Evolutionary conservation across 2,797 vertebrate species (phyloP).

Genomic region (Odontamblyopus lacepedii): DNA sequence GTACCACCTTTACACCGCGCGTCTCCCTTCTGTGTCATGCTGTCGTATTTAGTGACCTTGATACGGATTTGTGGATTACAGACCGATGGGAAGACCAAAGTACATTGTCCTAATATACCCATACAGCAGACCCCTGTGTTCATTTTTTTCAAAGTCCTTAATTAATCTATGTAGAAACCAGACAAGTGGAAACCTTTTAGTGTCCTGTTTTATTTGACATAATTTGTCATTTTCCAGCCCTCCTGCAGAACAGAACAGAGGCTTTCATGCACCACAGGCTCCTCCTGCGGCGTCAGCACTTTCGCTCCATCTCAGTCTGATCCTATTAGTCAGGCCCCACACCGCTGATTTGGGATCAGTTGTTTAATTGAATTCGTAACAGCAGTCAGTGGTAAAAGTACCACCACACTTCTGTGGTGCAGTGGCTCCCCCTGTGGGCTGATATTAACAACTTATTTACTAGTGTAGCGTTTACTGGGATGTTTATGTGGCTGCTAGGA

Average conservation of each 20-base stretch:
- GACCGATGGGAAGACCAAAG: slow-evolving; percentile 73
- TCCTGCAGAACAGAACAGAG: slow-evolving; percentile 28
- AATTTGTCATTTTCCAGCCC: slow-evolving; percentile 32
- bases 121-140: slow-evolving; percentile 7
- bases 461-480: background rate
- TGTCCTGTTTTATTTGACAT: slow-evolving; percentile 5
- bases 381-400: slow-evolving; percentile 11
- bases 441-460: slow-evolving; percentile 7
- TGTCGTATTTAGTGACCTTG: slow-evolving; percentile 73
- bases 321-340: slow-evolving; percentile 73
- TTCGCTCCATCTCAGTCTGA: slow-evolving; percentile 67
- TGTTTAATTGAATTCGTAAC: slow-evolving; percentile 37
- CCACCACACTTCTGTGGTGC: slow-evolving; percentile 16
- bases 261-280: slow-evolving; percentile 26
- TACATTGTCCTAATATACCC: slow-evolving; percentile 62
- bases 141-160: slow-evolving; percentile 7
- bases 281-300: slow-evolving; percentile 71
- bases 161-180: slow-evolving; percentile 11
- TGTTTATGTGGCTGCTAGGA: background rate
- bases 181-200: slow-evolving; percentile 15
- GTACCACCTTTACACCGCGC: slow-evolving; percentile 21
- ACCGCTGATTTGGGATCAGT: slow-evolving; percentile 57
- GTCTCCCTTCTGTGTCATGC: slow-evolving; percentile 49
- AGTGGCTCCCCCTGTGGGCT: slow-evolving; percentile 59
- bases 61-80: slow-evolving; percentile 88